phyloP scores from a whole-genome alignment of 2,113 vertebrate species.

The Daphoenositta chrysoptera region DNA sequence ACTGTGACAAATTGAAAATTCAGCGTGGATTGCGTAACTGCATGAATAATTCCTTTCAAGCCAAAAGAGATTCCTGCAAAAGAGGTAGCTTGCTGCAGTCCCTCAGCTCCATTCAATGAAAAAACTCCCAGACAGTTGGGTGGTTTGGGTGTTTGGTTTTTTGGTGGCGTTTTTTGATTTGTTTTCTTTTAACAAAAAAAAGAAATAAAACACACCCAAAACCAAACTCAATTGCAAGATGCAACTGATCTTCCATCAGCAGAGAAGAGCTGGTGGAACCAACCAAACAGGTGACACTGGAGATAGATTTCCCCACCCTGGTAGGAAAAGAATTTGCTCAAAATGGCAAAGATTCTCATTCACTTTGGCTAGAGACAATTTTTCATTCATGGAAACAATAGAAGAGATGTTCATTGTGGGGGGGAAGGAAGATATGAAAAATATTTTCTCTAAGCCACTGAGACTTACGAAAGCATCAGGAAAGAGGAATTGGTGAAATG shows the following conservation, averaged over 20 bases:
- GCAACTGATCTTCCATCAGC: background rate
- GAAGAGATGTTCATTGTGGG: background rate
- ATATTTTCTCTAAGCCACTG: background rate
- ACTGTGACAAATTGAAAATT: constrained; percentile 64
- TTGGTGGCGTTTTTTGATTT: background rate
- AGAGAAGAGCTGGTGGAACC: background rate
- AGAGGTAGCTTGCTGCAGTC: background rate
- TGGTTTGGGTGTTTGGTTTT: background rate
- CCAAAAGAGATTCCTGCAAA: constrained; percentile 13
- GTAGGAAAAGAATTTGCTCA: background rate
- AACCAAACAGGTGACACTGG: background rate
- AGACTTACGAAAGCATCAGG: background rate
- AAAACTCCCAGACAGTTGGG: background rate
- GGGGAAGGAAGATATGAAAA: background rate
- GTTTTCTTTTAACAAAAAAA: background rate
- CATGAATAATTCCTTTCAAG: constrained; percentile 52
- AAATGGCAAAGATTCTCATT: background rate
- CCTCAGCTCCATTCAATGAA: background rate
- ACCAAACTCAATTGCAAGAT: background rate
- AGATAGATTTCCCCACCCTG: background rate
- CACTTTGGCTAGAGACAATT: background rate
- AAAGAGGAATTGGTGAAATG: background rate
- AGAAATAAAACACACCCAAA: background rate
- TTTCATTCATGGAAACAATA: background rate
- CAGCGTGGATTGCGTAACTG: constrained; percentile 19